These are phyloP conservation scores for Dasysyrphus albostriatus DNA, from an alignment of 2,888 invertebrate species.

Conservation along the genomic window DNA sequence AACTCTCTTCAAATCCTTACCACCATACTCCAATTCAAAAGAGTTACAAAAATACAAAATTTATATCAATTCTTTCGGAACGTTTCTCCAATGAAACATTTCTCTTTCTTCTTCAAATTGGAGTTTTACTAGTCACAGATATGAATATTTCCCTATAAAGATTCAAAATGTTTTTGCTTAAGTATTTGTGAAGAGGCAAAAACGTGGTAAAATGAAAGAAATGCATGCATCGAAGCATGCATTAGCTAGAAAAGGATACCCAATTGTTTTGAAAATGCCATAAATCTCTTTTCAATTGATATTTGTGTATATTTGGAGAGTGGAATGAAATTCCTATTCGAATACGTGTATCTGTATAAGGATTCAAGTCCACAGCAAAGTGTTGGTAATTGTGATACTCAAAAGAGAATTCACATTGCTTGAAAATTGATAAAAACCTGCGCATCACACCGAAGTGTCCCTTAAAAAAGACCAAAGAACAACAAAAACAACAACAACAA, in stretches of 20 bases:
- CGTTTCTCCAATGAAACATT: constrained; percentile 31
- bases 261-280: constrained; percentile 78
- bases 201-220: constrained; percentile 66
- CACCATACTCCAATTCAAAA: background rate
- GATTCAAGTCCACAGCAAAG: background rate
- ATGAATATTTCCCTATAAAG: constrained; percentile 57
- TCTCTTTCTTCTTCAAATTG: background rate
- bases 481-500: background rate
- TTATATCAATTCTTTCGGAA: constrained; percentile 18
- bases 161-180: constrained; percentile 5
- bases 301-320: constrained; percentile 5
- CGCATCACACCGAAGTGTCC: constrained; percentile 25
- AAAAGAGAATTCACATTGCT: constrained; percentile 46
- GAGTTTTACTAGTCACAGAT: constrained; percentile 30
- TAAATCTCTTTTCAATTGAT: constrained; percentile 76
- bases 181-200: constrained; percentile 33
- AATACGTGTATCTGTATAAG: constrained; percentile 15
- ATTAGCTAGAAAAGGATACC: constrained; percentile 39
- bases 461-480: background rate
- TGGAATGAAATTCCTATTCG: constrained; percentile 24
- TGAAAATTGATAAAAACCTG: constrained; percentile 34
- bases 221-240: constrained; percentile 14
- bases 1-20: background rate
- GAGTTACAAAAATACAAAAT: background rate
- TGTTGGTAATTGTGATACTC: background rate